Evolutionary conservation across 2,888 invertebrate genomes (phyloP).

Genomic region (Loripinus fragilis): DNA sequence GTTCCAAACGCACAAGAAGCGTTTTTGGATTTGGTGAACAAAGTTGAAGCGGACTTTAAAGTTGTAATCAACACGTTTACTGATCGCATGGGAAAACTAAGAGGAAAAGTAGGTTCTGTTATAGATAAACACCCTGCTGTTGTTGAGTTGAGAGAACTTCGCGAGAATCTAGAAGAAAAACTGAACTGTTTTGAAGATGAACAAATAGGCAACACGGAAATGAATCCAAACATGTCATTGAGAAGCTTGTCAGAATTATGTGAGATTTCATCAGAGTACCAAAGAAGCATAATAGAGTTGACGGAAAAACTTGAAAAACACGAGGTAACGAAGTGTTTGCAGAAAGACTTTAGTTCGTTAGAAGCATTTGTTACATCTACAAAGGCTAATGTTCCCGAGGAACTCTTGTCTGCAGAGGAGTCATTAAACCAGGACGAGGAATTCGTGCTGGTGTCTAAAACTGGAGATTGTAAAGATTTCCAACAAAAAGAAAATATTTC

Average conservation of each 20-base stretch:
- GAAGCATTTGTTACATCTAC: slow-evolving; percentile 43
- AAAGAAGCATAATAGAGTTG: slow-evolving; percentile 43
- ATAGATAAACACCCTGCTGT: slow-evolving; percentile 34
- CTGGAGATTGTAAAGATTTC: slow-evolving; percentile 40
- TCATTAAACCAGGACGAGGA: slow-evolving; percentile 36
- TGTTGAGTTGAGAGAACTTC: slow-evolving; percentile 24
- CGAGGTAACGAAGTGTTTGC: slow-evolving; percentile 38
- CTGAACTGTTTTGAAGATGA: slow-evolving; percentile 16
- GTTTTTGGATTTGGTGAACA: slow-evolving; percentile 39
- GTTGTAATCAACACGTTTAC: slow-evolving; percentile 36
- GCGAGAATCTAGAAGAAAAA: slow-evolving; percentile 37
- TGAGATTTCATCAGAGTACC: slow-evolving; percentile 45
- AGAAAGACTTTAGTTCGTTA: slow-evolving; percentile 38
- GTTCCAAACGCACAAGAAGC: slow-evolving; percentile 40
- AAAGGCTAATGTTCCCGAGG: slow-evolving; percentile 36
- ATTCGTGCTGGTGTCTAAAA: slow-evolving; percentile 48
- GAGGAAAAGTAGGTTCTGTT: slow-evolving; percentile 37
- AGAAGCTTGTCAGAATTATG: slow-evolving; percentile 40
- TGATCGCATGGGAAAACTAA: slow-evolving; percentile 34
- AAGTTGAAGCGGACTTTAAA: slow-evolving; percentile 47
- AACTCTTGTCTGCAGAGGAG: slow-evolving; percentile 36
- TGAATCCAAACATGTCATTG: slow-evolving; percentile 43
- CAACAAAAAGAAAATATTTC: slow-evolving; percentile 20
- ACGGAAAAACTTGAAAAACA: slow-evolving; percentile 38
- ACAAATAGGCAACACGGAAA: neutral